Evolutionary conservation across 2,113 vertebrate genomes (phyloP), one percentile per base, ranked within the genome.

Genomic region (Poeciliopsis occidentalis): DNA sequence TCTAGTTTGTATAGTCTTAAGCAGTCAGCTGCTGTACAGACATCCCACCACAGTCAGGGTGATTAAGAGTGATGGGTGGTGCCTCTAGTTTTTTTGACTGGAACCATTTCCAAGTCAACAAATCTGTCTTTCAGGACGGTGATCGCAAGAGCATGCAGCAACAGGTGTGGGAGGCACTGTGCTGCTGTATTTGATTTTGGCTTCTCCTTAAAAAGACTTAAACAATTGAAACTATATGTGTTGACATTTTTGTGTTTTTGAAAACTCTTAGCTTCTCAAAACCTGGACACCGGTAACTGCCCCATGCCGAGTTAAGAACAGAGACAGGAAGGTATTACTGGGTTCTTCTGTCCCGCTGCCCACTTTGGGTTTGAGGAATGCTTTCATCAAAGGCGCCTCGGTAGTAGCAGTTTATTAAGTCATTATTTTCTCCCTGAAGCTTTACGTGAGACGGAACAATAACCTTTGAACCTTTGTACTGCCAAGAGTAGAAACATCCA

Each of bases 321-420:
- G 51, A 57, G 51, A 57, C 7, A n/a, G 34, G 34, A 37, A 10
- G 1, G 32, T 8, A 8, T 34, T 34, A 8, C 0, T 24, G 6
- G 24, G 24, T n/a, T 67, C 44, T 30, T 27, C 60, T 81, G 39
- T 54, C 32, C 51, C 31, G 44, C 39, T 76, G 69, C 64, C 75
- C 62, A 27, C 44, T 47, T 79, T 64, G 24, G 73, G 73, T 69
- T 37, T 70, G 30, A 61, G n/a, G 41, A 57, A 64, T 19, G 30
- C 19, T 26, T 61, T 57, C 44, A 47, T 19, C 44, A 19, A 19
- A 57, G 61, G 10, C 26, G 63, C 44, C 80, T 80, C 74, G 79
- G 76, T 79, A 85, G 75, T 24, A 81, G 67, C 64, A 66, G 51
- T 47, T 41, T 29, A 41, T 69, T 60, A 85, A 61, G 61, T 79